Conservation (phyloP, 2,797 vertebrate species). For the Manis crassicaudata region DNA sequence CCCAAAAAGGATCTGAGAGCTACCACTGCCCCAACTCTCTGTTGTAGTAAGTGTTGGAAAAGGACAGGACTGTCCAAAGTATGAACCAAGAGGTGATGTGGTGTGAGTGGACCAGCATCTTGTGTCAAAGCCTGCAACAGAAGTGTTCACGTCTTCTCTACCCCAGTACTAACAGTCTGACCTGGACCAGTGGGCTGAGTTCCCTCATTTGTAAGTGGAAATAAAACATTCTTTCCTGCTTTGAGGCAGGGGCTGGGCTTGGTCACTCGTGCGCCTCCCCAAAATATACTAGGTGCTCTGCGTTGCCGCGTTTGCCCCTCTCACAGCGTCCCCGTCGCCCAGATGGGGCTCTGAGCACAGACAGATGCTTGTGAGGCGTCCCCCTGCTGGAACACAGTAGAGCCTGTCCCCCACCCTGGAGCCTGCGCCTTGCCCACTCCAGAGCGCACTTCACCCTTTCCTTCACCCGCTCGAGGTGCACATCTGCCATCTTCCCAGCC, state of each 20-base stretch:
- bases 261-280: not conserved
- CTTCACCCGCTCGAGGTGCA: not conserved
- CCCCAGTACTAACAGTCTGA: not conserved
- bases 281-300: not conserved
- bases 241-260: not conserved
- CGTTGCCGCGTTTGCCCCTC: not conserved
- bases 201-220: not conserved
- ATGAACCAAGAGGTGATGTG: not conserved
- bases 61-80: not conserved
- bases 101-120: not conserved
- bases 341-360: not conserved
- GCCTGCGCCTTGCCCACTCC: not conserved
- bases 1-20: not conserved
- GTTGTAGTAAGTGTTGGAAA: not conserved
- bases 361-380: not conserved
- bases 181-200: not conserved
- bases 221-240: not conserved
- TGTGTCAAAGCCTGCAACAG: not conserved
- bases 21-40: not conserved
- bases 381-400: rapidly evolving
- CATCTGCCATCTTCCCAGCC: not conserved
- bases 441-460: not conserved
- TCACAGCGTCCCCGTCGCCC: not conserved
- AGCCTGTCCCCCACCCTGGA: not conserved
- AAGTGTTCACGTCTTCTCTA: not conserved